Base-by-base conservation (phyloP, 2,113 vertebrate genomes). In the Eulemur macaco region DNA sequence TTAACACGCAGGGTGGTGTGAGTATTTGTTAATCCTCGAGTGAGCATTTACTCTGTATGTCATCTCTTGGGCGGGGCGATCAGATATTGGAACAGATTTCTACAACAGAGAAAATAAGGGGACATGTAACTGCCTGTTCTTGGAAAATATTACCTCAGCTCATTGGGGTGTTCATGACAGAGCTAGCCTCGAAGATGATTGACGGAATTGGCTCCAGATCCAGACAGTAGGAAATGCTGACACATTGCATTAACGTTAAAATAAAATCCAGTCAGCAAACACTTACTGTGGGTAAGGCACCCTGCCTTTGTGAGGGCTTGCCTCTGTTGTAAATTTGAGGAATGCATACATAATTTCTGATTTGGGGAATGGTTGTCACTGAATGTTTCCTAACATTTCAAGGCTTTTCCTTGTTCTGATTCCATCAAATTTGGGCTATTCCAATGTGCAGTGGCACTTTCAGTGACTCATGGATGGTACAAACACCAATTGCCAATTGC, bases 71-170 rank as follows among this genome's bases (percentile, higher is more conserved):
- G 50, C 54, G 60, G 82, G 23, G 86, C 87, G 64, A 69, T 63
- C 39, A 91, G 39, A 66, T 78, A 64, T 5, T 74, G 12, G 60
- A 86, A 91, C n/a, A 92, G 63, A 86, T 83, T 89, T 37, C 34
- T 86, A 45, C 42, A 68, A 60, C 15, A 94, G 66, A 96, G 42
- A 92, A 34, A 78, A 29, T 85, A 73, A 83, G 92, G 23, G 27
- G 18, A 42, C 92, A 80, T 60, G 92, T 84, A 69, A 54, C 45
- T 96, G 25, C 95, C 45, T 86, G 94, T 80, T 78, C 83, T 95
- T 92, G 60, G 63, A 84, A 97, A 97, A 50, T 89, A 89, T 82
- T 89, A 89, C 83, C 78, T 96, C 86, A 96, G 39, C 37, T 95
- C 54, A n/a, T 31, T 91, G 82, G 20, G 66, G 25, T 60, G 20